Base-by-base conservation (phyloP, 2,797 vertebrate species). In the Coregonus ussuriensis region DNA sequence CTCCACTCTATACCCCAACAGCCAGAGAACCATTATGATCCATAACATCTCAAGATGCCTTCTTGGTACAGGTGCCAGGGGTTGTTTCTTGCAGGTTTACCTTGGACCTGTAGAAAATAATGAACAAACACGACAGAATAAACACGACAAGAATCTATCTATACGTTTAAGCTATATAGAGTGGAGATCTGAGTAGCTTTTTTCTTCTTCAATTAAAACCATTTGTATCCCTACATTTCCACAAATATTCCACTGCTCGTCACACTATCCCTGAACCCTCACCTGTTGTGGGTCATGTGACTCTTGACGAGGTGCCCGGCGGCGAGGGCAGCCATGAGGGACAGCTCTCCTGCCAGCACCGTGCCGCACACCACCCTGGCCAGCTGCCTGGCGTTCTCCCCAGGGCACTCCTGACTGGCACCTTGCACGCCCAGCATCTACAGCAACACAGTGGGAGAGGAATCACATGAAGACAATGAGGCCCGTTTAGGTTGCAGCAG, bases 251-350 rank as follows among this genome's bases (percentile, higher is more conserved):
- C 37, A 11, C 35, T 4, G 4, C 2, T 47, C 41, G 11, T 47
- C 41, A 13, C 41, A 47, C 41, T 3, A 66, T 31, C 11, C 21
- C 21, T 15, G 25, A 25, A 66, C 63, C 13, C n/a, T 74, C 76
- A 98, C 98, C 98, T 98, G 88, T 99, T 99, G 92, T 99, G 98
- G 56, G 94, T 95, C 97, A 99, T 98, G 92, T 99, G 98, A 92
- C 98, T 99, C 92, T 94, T 96, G 77, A 99, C 97, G 0, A 99
- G 95, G 86, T 99, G 97, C 18, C 98, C 98, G 0, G 96, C 96
- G 35, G 97, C 96, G 11, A 99, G 88, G 0, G 98, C 98, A 1
- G 96, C 95, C 96, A 99, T 97, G 25, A 99, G 93, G 0, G 98
- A 99, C 14, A 99, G 87, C 25, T 99, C 98, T 77, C 97, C 98